Conservation (phyloP, 2,113 vertebrate species). For the Nothobranchius kuhntae region DNA sequence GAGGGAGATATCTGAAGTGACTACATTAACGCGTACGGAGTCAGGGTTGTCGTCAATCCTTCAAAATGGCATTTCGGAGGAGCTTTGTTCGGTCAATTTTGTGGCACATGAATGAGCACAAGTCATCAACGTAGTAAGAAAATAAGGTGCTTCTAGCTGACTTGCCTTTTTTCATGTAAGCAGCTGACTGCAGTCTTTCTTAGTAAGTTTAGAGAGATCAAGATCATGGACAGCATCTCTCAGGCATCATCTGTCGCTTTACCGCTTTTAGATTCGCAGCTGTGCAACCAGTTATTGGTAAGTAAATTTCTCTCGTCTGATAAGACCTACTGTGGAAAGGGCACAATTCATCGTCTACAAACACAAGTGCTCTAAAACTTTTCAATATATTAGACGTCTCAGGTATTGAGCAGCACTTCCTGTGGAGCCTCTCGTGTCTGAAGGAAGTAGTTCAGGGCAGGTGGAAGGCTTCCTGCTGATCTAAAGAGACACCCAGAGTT, state of each 20-base stretch:
- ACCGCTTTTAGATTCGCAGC: slow-evolving; percentile 46
- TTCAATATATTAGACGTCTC: slow-evolving; percentile 46
- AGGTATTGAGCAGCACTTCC: slow-evolving; percentile 50
- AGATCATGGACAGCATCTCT: slow-evolving; percentile 49
- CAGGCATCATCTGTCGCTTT: slow-evolving; percentile 41
- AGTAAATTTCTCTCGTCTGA: slow-evolving; percentile 55
- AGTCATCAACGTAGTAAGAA: slow-evolving; percentile 74
- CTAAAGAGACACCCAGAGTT: slow-evolving; percentile 61
- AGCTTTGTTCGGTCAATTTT: slow-evolving; percentile 56
- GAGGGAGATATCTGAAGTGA: slow-evolving; percentile 65
- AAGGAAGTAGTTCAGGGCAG: slow-evolving; percentile 27
- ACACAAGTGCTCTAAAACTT: slow-evolving; percentile 67
- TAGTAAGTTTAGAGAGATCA: slow-evolving; percentile 27
- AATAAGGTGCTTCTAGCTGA: slow-evolving; percentile 83
- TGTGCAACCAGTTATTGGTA: slow-evolving; percentile 51
- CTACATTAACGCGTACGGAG: slow-evolving; percentile 69
- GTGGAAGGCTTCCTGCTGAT: slow-evolving; percentile 65
- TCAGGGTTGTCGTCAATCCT: slow-evolving; percentile 63
- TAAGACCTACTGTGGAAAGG: slow-evolving; percentile 42
- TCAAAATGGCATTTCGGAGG: slow-evolving; percentile 61
- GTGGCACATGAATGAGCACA: slow-evolving; percentile 70
- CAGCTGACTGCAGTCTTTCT: slow-evolving; percentile 38
- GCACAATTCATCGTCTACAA: slow-evolving; percentile 55
- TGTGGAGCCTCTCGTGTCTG: slow-evolving; percentile 23
- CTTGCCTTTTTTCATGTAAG: slow-evolving; percentile 58